These are phyloP conservation scores for Melanostoma scalare DNA, from an alignment of 2,888 invertebrate genomes.

Conservation along the genomic window DNA sequence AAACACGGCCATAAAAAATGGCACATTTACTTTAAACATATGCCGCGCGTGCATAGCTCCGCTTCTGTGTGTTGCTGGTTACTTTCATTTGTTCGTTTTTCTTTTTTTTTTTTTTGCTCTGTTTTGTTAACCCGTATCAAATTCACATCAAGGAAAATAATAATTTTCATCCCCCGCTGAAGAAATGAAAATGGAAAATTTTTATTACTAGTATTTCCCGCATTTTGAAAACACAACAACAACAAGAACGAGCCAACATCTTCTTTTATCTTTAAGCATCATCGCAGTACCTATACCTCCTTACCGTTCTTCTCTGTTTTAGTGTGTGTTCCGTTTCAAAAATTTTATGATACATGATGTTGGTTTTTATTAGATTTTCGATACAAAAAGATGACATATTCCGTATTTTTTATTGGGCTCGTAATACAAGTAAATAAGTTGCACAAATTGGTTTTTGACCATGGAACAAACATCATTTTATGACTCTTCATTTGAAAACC, in stretches of 20 bases:
- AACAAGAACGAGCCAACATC: constrained; percentile 33
- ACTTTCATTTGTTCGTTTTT: neutral
- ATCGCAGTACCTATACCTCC: neutral
- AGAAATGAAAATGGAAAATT: constrained; percentile 69
- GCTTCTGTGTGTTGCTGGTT: constrained; percentile 24
- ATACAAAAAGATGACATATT: constrained; percentile 72
- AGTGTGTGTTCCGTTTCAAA: constrained; percentile 42
- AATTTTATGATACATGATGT: constrained; percentile 69
- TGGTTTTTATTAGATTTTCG: constrained; percentile 70
- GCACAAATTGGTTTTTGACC: constrained; percentile 71
- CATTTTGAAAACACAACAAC: constrained; percentile 56
- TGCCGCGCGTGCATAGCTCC: constrained; percentile 69
- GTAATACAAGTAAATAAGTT: constrained; percentile 71
- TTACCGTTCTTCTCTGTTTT: constrained; percentile 51
- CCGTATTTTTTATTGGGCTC: constrained; percentile 63
- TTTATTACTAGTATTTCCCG: constrained; percentile 72
- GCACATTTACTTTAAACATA: constrained; percentile 72
- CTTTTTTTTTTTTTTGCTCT: constrained; percentile 20
- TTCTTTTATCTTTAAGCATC: constrained; percentile 68
- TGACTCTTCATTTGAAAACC: constrained; percentile 21
- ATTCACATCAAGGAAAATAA: constrained; percentile 72
- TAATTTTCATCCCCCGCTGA: constrained; percentile 60
- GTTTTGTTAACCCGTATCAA: constrained; percentile 70
- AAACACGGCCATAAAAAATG: constrained; percentile 70
- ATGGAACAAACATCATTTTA: constrained; percentile 58